Base-by-base conservation (phyloP, 2,797 vertebrate genomes). In the Percopsis omiscomaycus region DNA sequence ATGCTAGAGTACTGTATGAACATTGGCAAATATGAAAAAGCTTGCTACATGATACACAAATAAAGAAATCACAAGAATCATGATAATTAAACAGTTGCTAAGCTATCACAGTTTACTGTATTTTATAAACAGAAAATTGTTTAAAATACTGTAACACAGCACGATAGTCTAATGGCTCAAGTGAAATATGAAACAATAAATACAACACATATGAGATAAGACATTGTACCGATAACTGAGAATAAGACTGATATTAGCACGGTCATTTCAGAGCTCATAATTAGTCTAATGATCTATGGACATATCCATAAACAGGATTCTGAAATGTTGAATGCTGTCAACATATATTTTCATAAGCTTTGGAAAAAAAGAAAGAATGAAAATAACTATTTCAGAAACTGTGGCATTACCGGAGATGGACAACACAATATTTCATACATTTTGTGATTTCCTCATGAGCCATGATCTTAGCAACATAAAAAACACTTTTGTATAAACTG, bases 71-170 rank as follows among this genome's bases (percentile, higher is more conserved):
- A 59, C 56, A 27, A n/a, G 5, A 3, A 22, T 71, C 67, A 66
- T 50, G 44, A 78, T 78, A 80, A 77, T 50, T 48, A 75, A 47
- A 68, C 71, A 46, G 68, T 77, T 32, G 71, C 64, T 75, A 9
- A 57, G 30, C 16, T 64, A 59, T 60, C 16, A 9, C 66, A 16
- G 54, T 22, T 66, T 52, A 5, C 13, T 49, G 47, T n/a, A 48
- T 32, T 60, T 45, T 75, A 72, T 76, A 71, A 78, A 69, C 30
- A 59, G 2, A 54, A 14, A 29, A 9, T 12, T 3, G 13, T 47
- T 60, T 46, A 44, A 47, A 60, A n/a, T 27, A 56, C 15, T 66
- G n/a, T 54, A 58, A 5, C 56, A 63, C 67, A 75, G 48, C 66
- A 51, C 13, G 2, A 68, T 2, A 56, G 30, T 11, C 55, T 44